Evolutionary conservation across 2,113 vertebrate species (phyloP).

Genomic region (Actenoides lindsayi): DNA sequence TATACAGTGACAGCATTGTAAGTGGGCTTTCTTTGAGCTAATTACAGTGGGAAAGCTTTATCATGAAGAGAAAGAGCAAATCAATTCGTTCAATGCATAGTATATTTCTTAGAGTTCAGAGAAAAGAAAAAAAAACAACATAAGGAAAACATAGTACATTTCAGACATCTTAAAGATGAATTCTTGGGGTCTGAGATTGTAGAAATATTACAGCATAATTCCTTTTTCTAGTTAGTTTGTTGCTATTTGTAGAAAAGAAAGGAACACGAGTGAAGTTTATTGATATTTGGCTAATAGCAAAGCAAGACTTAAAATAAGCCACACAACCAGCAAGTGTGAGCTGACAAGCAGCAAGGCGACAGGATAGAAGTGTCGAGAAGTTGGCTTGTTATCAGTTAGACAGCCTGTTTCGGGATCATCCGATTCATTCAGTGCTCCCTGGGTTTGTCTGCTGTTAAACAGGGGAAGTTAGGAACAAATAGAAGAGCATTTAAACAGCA

Average conservation of each 20-base stretch:
- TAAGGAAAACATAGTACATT: conserved; percentile 57
- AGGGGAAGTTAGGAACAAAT: conserved; percentile 77
- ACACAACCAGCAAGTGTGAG: conserved; percentile 98
- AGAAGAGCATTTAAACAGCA: conserved; percentile 75
- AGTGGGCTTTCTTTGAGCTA: conserved; percentile 62
- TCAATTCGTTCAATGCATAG: conserved; percentile 77
- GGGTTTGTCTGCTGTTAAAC: conserved; percentile 91
- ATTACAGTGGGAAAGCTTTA: conserved; percentile 70
- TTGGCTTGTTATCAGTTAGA: conserved; percentile 95
- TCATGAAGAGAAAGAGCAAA: conserved; percentile 64
- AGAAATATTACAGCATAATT: conserved; percentile 76
- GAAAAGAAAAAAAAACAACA: background rate
- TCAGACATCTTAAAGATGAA: conserved; percentile 68
- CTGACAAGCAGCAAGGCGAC: conserved; percentile 99
- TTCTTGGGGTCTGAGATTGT: conserved; percentile 73
- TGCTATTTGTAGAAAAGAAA: conserved; percentile 78
- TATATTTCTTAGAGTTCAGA: conserved; percentile 58
- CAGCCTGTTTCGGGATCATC: conserved; percentile 96
- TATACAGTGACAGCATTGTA: conserved; percentile 64
- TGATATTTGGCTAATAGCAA: conserved; percentile 99
- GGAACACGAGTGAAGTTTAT: conserved; percentile 82
- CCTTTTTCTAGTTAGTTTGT: conserved; percentile 64
- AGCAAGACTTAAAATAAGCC: conserved; percentile 99
- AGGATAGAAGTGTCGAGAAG: conserved; percentile 99
- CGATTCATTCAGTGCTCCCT: conserved; percentile 91